Base-by-base conservation (phyloP, 2,797 vertebrate species). In the Pseudotriccus pelzelni region DNA sequence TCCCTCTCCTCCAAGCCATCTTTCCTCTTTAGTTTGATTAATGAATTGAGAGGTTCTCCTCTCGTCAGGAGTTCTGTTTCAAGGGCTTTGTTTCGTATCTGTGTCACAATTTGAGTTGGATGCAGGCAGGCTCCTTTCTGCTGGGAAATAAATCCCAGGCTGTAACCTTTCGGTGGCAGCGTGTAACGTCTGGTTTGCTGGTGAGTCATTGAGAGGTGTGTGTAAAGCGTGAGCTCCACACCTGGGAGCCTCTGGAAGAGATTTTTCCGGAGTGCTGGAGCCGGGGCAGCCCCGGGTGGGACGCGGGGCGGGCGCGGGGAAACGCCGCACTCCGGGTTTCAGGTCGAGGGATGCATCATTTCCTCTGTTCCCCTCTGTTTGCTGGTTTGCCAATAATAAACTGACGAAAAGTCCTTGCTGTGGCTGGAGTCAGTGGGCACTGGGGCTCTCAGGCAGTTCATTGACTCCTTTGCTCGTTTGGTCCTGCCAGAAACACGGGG, bases 101-200 rank as follows among this genome's bases (percentile, higher is more conserved):
- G 14, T 72, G 17, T 17, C 27, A 23, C 49, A n/a, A 28, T 87
- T 80, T 32, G 73, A 36, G 94, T 79, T 39, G 41, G 60, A 56
- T 63, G 90, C 77, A 28, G 19, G 14, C 56, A 7, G 32, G 46
- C 92, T 34, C 56, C 76, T 92, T 60, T 83, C 50, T 4, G 89
- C 96, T 95, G 60, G 89, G 77, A 82, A 93, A 92, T 84, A 90
- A 96, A 95, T 46, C 73, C 91, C 56, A 86, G 74, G 75, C 94
- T 94, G 78, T 63, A 70, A 87, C 80, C 67, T 92, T 86, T 86
- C 23, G 2, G 83, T 85, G 95, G 56, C 84, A 67, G 36, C 67
- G 73, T 22, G 5, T 43, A 21, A 22, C 17, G 56, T 87, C 72
- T 96, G 64, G 34, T 67, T 59, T 66, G 87, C 93, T 90, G 56